phyloP scores from a whole-genome alignment of 2,113 vertebrate genomes.

The Myiozetetes cayanensis region DNA sequence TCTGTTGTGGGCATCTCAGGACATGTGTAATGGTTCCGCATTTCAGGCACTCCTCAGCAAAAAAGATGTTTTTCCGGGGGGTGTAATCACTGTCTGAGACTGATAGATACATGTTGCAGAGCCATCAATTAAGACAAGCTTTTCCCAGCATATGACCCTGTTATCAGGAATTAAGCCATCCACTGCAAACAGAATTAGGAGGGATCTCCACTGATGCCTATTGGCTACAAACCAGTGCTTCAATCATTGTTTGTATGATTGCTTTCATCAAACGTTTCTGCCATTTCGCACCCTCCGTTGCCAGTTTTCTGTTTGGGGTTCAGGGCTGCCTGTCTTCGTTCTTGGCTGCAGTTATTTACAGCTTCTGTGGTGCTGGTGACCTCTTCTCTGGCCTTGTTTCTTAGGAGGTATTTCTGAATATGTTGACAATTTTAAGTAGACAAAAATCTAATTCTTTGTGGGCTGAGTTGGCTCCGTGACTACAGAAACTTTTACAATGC shows the following conservation, averaged over 20 bases:
- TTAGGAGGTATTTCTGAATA: not conserved
- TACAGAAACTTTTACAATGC: not conserved
- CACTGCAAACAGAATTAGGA: not conserved
- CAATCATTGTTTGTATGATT: constrained; percentile 8
- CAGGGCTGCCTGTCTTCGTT: not conserved
- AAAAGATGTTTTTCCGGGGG: constrained; percentile 46
- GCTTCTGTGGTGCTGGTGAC: not conserved
- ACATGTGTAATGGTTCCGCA: constrained; percentile 1
- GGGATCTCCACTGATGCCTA: not conserved
- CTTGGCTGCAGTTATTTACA: not conserved
- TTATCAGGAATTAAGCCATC: constrained; percentile 44
- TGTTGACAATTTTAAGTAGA: not conserved
- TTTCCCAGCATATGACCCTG: not conserved
- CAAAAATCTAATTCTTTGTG: not conserved
- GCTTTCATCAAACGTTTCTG: constrained; percentile 5
- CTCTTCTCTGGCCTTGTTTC: not conserved
- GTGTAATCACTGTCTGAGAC: constrained; percentile 33
- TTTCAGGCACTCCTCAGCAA: constrained; percentile 22
- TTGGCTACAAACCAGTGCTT: constrained; percentile 22
- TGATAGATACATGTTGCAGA: constrained; percentile 20
- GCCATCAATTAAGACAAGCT: constrained; percentile 20
- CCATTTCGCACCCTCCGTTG: not conserved
- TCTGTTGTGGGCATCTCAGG: not conserved
- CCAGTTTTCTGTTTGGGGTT: not conserved
- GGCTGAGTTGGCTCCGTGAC: not conserved